Base-by-base conservation (phyloP, 2,888 invertebrate species). In the Cheilosia vulpina region DNA sequence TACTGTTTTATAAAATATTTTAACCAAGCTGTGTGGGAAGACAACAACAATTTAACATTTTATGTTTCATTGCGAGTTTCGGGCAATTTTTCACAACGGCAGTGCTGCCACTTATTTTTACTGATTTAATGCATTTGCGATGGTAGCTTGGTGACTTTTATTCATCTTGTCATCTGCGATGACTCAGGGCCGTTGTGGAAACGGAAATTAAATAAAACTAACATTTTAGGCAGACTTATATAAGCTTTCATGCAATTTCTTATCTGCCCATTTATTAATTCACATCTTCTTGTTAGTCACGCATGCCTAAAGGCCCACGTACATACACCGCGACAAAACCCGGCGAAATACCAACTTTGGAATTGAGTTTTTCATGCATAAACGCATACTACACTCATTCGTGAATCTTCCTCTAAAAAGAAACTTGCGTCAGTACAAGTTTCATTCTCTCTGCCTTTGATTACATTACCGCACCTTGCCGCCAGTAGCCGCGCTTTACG, bases 401-500 rank as follows among this genome's bases (percentile, higher is more conserved):
- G 11, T 62, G 69, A 53, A 13, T 38, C 38, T 38, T 38, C 38
- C 38, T 38, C 13, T 45, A 6, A 41, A 21, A 11, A 24, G 9
- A 43, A 60, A 66, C 58, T 71, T 63, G 38, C 45, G 24, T 41
- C 55, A 58, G 58, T 45, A 38, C 52, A 57, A n/a, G 62, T 58
- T 58, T 71, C 45, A 13, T n/a, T 34, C 15, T 63, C 62, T 71
- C 31, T 43, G 72, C 31, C 43, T 63, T n/a, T 38, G 50, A 17
- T 24, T 27, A 2, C 38, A 38, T 57, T 31, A 50, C 31, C 27
- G 27, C 57, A 41, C 24, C 50, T 62, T 45, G 34, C 38, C 45
- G 21, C 45, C 53, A 52, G 65, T 58, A 58, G 58, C 24, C 41
- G 13, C 13, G 47, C 47, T 66, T 47, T 45, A 50, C 53, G 15